Conservation (phyloP, 2,888 invertebrate species). For the Hedya salicella region DNA sequence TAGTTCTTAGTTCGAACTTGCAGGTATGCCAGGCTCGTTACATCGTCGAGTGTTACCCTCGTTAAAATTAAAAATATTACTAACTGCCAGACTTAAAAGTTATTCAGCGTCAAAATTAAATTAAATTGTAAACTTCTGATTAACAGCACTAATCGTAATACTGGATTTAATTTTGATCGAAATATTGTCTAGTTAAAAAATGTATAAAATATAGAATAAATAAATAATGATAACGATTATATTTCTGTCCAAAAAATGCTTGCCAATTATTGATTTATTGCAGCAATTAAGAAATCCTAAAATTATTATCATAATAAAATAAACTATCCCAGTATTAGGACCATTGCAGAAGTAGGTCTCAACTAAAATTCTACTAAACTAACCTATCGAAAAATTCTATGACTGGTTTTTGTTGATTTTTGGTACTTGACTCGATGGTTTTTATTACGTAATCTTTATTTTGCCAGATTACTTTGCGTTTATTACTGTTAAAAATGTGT, state of each 20-base stretch:
- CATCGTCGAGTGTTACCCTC: not conserved
- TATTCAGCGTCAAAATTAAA: constrained; percentile 6
- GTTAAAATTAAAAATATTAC: constrained; percentile 43
- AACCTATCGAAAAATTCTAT: constrained; percentile 2
- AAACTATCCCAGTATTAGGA: constrained; percentile 11
- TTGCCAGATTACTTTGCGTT: too few relatives aligned
- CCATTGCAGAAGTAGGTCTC: not conserved
- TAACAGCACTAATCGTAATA: constrained; percentile 1
- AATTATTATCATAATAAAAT: constrained; percentile 25
- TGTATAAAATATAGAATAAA: constrained; percentile 33
- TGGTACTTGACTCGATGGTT: not conserved
- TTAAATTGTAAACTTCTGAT: not conserved
- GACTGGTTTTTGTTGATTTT: not conserved
- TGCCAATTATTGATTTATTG: not conserved
- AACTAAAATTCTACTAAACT: constrained; percentile 22
- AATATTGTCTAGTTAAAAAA: not conserved
- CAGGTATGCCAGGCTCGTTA: too few relatives aligned
- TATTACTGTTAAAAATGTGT: too few relatives aligned
- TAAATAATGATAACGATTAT: not conserved
- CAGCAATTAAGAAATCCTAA: not conserved
- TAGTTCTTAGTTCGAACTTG: too few relatives aligned
- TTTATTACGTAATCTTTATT: too few relatives aligned
- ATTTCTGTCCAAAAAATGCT: not conserved
- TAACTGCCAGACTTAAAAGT: constrained; percentile 41
- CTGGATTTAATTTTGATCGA: not conserved